phyloP scores from a whole-genome alignment of 2,797 vertebrate species.

The Fringilla coelebs region DNA sequence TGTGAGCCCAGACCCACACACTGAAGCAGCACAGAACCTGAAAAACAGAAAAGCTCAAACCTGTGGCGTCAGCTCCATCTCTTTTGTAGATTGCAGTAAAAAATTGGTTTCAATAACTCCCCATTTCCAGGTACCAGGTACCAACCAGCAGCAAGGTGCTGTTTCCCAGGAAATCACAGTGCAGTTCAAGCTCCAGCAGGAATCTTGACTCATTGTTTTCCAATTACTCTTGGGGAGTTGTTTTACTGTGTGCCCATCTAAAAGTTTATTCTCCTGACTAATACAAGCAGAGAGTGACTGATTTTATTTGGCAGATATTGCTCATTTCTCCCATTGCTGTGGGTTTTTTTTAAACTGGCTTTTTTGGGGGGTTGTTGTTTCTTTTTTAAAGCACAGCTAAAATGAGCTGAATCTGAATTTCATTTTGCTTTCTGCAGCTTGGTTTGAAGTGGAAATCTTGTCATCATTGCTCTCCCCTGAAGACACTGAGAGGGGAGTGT shows the following conservation, averaged over 20 bases:
- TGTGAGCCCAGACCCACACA: neutral
- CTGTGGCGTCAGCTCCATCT: neutral
- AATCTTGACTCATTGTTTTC: neutral
- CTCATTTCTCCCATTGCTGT: constrained; percentile 35
- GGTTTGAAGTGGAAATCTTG: constrained; percentile 24
- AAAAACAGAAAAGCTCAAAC: neutral
- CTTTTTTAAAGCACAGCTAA: constrained; percentile 42
- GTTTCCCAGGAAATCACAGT: neutral
- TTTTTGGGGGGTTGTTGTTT: neutral
- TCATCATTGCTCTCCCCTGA: constrained; percentile 10
- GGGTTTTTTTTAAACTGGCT: neutral
- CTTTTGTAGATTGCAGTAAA: neutral
- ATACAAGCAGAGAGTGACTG: neutral
- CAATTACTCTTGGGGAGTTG: neutral
- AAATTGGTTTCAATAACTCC: neutral
- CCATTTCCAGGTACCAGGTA: accelerated
- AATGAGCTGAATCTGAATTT: constrained; percentile 39
- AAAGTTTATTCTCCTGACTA: constrained; percentile 43
- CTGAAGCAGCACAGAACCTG: neutral
- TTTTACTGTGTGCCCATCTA: neutral
- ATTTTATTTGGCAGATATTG: constrained; percentile 44
- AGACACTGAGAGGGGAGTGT: neutral
- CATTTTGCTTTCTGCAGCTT: constrained; percentile 18
- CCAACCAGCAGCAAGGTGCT: neutral
- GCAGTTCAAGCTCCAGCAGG: neutral